Percentiles rank a stretch among this genome's conserved stretches.
Conservation (phyloP, 2,113 vertebrate species). For the Eleginops maclovinus region DNA sequence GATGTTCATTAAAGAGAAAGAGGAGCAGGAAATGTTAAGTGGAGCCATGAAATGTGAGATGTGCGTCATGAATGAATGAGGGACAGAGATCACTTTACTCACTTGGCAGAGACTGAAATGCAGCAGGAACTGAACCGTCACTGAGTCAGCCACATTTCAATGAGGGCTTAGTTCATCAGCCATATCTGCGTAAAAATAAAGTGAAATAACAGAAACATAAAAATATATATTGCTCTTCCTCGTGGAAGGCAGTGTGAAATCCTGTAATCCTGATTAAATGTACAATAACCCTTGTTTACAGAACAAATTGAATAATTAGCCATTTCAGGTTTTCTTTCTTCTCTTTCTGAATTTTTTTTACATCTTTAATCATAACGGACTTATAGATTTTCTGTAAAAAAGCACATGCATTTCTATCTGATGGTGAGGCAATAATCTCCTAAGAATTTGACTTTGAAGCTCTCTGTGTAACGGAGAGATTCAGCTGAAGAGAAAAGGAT, state of each 20-base stretch:
- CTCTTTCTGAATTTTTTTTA: background rate
- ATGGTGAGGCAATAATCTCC: background rate
- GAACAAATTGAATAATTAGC: too few relatives aligned
- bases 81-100: slow-evolving; percentile 67
- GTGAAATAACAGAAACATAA: background rate
- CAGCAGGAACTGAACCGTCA: background rate
- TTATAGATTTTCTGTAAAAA: background rate
- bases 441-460: background rate
- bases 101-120: slow-evolving; percentile 35
- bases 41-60: slow-evolving; percentile 62
- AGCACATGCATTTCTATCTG: background rate
- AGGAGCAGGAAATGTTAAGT: slow-evolving; percentile 20
- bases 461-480: background rate
- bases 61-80: slow-evolving; percentile 74
- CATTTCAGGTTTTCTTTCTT: background rate
- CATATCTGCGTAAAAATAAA: background rate
- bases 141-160: too few relatives aligned
- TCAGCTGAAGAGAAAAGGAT: background rate
- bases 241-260: background rate
- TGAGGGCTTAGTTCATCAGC: background rate
- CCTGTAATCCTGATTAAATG: background rate
- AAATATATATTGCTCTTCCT: background rate
- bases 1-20: background rate
- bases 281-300: background rate
- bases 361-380: background rate